phyloP scores from a whole-genome alignment of 2,113 vertebrate species.

The Sinocyclocheilus grahami region DNA sequence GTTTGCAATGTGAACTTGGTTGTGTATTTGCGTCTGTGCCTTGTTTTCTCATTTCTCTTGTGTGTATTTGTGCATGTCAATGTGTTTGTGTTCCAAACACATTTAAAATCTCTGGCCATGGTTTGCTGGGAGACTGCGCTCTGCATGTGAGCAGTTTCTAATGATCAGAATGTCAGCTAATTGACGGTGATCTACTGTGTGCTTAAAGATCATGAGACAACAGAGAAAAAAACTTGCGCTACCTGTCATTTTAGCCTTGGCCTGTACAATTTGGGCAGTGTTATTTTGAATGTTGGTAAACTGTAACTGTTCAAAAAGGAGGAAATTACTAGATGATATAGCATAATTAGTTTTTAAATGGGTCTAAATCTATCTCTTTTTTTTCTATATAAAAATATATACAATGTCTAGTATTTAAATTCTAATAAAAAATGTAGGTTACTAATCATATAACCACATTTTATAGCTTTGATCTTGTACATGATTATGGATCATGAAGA shows the following conservation, averaged over 20 bases:
- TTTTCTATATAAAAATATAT: too few species aligned
- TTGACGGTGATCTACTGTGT: neutral
- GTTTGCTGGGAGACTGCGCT: neutral
- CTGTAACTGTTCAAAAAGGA: neutral
- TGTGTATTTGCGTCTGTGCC: neutral
- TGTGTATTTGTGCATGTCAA: slow-evolving; percentile 14
- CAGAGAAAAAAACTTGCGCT: neutral
- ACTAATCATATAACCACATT: too few species aligned
- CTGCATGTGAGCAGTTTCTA: neutral
- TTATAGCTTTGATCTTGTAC: neutral
- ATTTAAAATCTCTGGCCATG: neutral
- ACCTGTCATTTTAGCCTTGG: neutral
- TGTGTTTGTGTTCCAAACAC: slow-evolving; percentile 17
- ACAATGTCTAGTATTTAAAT: too few species aligned
- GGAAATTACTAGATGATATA: neutral
- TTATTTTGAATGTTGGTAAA: slow-evolving; percentile 28
- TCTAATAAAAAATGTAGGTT: too few species aligned
- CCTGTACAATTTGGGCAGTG: neutral
- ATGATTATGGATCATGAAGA: neutral
- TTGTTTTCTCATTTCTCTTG: slow-evolving; percentile 11
- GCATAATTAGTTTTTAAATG: neutral
- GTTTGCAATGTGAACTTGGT: neutral
- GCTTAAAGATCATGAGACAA: neutral
- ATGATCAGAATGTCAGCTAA: neutral
- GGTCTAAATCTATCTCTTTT: neutral